Percentiles rank a stretch among this genome's conserved stretches.
phyloP scores from a whole-genome alignment of 2,797 vertebrate genomes.

The Aphelocoma californica region DNA sequence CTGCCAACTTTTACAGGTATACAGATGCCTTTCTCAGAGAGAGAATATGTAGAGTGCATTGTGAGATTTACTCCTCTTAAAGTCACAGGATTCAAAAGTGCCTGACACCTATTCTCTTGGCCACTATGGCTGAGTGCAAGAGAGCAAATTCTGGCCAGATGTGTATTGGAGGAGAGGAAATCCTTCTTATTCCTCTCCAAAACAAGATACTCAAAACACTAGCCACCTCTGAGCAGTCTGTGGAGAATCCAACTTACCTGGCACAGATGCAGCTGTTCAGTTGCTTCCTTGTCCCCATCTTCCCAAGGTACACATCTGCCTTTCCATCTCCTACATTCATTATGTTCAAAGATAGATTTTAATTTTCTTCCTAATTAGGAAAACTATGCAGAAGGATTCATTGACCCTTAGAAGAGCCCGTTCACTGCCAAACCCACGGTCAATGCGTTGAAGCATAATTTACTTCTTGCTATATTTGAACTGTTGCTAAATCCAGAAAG shows the following conservation, averaged over 20 bases:
- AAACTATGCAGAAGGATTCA: not conserved
- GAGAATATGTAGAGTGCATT: not conserved
- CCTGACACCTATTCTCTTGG: not conserved
- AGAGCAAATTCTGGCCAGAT: not conserved
- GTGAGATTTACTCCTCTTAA: not conserved
- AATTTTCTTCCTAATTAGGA: not conserved
- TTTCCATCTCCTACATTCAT: not conserved
- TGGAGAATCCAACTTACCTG: not conserved
- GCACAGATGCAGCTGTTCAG: not conserved
- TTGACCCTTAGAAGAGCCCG: not conserved
- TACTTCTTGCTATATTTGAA: not conserved
- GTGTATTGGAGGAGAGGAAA: not conserved
- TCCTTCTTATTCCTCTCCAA: not conserved
- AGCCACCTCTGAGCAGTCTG: not conserved
- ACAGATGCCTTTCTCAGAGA: not conserved
- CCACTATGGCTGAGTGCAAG: not conserved
- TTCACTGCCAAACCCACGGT: not conserved
- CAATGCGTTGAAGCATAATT: not conserved
- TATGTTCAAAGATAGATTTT: not conserved
- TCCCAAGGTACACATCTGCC: not conserved
- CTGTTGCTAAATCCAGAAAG: not conserved
- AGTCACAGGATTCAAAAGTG: not conserved
- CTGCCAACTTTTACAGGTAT: not conserved
- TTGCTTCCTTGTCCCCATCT: not conserved
- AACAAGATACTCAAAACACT: not conserved